These are phyloP conservation scores for Brachystomella parvula DNA, from an alignment of 1,140 invertebrate species.

Conservation along the genomic window DNA sequence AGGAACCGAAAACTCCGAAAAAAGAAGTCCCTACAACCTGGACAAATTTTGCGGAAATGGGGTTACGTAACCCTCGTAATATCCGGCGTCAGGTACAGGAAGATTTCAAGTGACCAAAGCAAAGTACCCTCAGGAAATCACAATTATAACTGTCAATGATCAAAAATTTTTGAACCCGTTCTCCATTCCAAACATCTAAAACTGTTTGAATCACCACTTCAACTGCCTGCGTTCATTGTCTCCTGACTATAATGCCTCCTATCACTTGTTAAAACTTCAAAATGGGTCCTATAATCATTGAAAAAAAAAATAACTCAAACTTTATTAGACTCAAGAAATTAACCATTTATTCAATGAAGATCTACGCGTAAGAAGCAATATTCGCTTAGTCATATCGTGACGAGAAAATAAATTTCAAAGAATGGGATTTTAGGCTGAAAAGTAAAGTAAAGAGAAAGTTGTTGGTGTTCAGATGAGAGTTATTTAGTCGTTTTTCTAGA, in stretches of 20 bases:
- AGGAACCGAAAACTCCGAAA: constrained; percentile 40
- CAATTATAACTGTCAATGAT: background rate
- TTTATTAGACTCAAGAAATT: too few species aligned
- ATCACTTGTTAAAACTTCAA: background rate
- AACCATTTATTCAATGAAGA: too few species aligned
- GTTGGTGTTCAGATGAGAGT: too few species aligned
- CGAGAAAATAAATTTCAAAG: too few species aligned
- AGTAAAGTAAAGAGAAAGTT: too few species aligned
- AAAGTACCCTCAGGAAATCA: constrained; percentile 31
- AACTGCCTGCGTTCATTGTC: background rate
- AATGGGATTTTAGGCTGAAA: too few species aligned
- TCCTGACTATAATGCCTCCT: background rate
- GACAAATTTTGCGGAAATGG: constrained; percentile 56
- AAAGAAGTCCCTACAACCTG: constrained; percentile 48
- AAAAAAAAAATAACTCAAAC: too few species aligned
- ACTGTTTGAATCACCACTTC: background rate
- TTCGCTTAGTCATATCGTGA: too few species aligned
- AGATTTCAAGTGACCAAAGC: constrained; percentile 23
- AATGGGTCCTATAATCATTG: too few species aligned
- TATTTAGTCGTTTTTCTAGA: too few species aligned
- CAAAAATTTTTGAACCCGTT: background rate
- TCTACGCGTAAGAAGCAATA: too few species aligned
- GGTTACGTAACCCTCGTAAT: constrained; percentile 45
- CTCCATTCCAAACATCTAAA: background rate
- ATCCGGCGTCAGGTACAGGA: constrained; percentile 39